phyloP scores from a whole-genome alignment of 2,797 vertebrate species.

The Danionella dracula region DNA sequence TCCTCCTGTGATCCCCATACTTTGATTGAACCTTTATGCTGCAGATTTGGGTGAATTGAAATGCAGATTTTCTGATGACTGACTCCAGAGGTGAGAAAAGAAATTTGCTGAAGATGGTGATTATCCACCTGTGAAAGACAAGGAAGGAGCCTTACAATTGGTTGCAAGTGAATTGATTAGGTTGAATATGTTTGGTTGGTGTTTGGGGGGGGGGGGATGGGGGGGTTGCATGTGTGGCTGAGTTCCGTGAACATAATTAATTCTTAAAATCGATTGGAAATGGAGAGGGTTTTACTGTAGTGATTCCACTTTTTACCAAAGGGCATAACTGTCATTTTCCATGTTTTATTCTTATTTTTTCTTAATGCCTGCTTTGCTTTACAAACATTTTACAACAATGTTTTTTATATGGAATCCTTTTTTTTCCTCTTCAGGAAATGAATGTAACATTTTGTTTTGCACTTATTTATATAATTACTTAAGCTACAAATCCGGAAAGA shows the following conservation, averaged over 20 bases:
- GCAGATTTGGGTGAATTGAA: constrained; percentile 73
- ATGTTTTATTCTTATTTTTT: too few species aligned
- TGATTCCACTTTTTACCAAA: too few species aligned
- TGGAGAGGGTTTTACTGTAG: too few species aligned
- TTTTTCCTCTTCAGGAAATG: too few species aligned
- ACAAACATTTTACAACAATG: too few species aligned
- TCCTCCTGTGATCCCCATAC: constrained; percentile 62
- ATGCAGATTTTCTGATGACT: constrained; percentile 70
- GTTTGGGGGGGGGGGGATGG: neutral
- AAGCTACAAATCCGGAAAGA: too few species aligned
- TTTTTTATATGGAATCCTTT: too few species aligned
- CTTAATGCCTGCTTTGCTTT: too few species aligned
- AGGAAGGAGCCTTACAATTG: constrained; percentile 5
- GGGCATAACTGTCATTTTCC: too few species aligned
- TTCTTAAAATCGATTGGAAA: too few species aligned
- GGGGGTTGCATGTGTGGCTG: neutral
- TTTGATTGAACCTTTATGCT: constrained; percentile 73
- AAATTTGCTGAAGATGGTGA: constrained; percentile 29
- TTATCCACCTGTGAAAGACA: constrained; percentile 35
- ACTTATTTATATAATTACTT: too few species aligned
- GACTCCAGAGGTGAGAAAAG: constrained; percentile 37
- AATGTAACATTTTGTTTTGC: too few species aligned
- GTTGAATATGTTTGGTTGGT: neutral
- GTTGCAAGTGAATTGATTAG: neutral
- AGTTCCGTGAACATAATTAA: neutral